Evolutionary conservation across 2,113 vertebrate genomes (phyloP).

Genomic region (Xenopus laevis): DNA sequence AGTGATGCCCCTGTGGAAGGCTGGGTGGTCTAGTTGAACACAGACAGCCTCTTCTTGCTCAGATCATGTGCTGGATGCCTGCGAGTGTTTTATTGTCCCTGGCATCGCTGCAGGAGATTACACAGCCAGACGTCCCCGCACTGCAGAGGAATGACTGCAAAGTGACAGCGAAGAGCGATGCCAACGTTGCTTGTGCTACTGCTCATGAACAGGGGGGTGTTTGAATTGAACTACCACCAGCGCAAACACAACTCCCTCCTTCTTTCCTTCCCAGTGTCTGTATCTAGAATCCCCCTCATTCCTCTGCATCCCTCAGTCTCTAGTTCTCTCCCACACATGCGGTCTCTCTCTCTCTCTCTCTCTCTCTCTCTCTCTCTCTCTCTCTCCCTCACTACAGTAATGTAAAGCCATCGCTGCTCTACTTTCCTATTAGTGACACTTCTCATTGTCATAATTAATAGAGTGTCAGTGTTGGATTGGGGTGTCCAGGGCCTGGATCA

Average conservation of each 20-base stretch:
- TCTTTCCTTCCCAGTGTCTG: neutral
- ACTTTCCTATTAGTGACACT: too few relatives aligned
- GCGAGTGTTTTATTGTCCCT: conserved; percentile 20
- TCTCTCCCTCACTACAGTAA: too few relatives aligned
- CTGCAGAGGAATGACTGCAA: conserved; percentile 37
- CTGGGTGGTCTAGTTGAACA: too few relatives aligned
- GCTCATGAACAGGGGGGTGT: too few relatives aligned
- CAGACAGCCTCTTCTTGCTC: neutral
- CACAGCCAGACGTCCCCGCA: conserved; percentile 33
- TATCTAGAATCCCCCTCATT: neutral
- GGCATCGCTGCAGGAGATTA: conserved; percentile 27
- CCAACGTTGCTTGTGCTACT: neutral
- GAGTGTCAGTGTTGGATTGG: too few relatives aligned
- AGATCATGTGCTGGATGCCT: conserved; percentile 17
- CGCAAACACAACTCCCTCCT: neutral
- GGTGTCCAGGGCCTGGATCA: too few relatives aligned
- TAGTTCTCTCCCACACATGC: conserved; percentile 12
- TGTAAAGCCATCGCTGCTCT: too few relatives aligned
- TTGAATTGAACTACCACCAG: neutral
- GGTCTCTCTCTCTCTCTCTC: too few relatives aligned
- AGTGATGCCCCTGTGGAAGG: too few relatives aligned
- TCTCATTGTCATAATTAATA: too few relatives aligned
- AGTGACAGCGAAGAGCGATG: conserved; percentile 30
- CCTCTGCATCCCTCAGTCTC: neutral
- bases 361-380: too few relatives aligned